Evolutionary conservation across 35 echinoderm and acorn worm genomes (phyloP).

Genomic region (Patiria miniata): DNA sequence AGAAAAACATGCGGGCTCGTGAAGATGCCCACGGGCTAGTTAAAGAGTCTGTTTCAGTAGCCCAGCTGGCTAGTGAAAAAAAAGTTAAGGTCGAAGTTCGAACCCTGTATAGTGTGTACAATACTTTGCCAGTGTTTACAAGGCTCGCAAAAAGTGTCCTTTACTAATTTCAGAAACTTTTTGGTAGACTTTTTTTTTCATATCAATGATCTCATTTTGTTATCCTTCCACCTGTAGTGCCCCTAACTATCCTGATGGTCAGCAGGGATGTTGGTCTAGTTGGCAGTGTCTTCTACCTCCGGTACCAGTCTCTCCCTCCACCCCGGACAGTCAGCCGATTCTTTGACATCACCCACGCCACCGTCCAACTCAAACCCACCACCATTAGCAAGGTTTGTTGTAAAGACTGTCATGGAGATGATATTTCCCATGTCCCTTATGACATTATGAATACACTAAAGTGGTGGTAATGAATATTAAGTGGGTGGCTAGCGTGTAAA

Average conservation of each 20-base stretch:
- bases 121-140: no score
- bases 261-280: constrained; percentile 73
- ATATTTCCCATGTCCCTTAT: background rate
- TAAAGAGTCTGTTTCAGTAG: no score
- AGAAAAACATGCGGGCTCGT: no score
- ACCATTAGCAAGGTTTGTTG: constrained; percentile 87
- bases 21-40: no score
- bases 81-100: no score
- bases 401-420: background rate
- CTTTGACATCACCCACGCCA: constrained; percentile 91
- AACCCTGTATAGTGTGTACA: no score
- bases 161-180: no score
- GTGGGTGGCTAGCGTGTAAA: no score
- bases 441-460: background rate
- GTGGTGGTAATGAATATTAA: background rate
- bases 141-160: no score
- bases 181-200: no score
- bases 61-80: no score
- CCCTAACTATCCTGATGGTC: constrained; percentile 78
- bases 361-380: constrained; percentile 83
- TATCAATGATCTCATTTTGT: background rate
- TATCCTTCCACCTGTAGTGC: constrained; percentile 41
- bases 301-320: constrained; percentile 78
- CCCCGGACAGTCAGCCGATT: constrained; percentile 70
- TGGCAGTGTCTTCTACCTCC: constrained; percentile 60